Percentiles rank a stretch among this genome's conserved stretches.
Evolutionary conservation across 2,113 vertebrate genomes (phyloP).

Genomic region (Oriolus oriolus): DNA sequence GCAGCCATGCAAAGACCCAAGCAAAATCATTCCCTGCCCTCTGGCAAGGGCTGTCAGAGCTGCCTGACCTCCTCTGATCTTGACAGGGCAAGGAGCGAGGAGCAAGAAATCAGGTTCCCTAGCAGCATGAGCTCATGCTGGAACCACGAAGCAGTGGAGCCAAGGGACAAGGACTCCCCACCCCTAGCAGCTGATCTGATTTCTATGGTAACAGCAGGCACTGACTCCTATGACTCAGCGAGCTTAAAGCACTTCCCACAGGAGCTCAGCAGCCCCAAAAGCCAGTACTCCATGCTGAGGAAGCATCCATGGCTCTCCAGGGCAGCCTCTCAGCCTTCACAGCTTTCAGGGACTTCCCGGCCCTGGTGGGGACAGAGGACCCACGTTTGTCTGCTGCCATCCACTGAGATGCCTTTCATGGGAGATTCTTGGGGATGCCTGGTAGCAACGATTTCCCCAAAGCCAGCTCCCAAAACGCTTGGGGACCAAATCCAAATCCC

Average conservation of each 20-base stretch:
- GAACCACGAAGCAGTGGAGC: conserved; percentile 10
- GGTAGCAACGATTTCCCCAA: not conserved
- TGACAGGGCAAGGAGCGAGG: not conserved
- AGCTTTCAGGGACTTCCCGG: not conserved
- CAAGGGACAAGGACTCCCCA: conserved; percentile 32
- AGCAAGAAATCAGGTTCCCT: not conserved
- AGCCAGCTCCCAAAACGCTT: accelerated
- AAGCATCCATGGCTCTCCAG: not conserved
- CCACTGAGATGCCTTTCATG: not conserved
- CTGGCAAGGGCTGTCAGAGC: not conserved
- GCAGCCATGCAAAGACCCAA: not conserved
- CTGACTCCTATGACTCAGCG: not conserved
- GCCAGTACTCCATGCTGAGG: not conserved
- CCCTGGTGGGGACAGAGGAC: not conserved
- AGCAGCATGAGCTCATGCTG: not conserved
- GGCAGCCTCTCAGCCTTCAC: not conserved
- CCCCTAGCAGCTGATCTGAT: conserved; percentile 45
- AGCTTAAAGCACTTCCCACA: not conserved
- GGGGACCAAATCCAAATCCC: not conserved
- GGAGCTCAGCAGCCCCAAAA: not conserved
- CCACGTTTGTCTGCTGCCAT: not conserved
- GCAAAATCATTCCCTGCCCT: not conserved
- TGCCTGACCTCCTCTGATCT: not conserved
- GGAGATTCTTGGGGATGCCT: not conserved
- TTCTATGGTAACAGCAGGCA: conserved; percentile 47